Base-by-base conservation (phyloP, 1,140 invertebrate genomes). In the Drosophila seguyi region DNA sequence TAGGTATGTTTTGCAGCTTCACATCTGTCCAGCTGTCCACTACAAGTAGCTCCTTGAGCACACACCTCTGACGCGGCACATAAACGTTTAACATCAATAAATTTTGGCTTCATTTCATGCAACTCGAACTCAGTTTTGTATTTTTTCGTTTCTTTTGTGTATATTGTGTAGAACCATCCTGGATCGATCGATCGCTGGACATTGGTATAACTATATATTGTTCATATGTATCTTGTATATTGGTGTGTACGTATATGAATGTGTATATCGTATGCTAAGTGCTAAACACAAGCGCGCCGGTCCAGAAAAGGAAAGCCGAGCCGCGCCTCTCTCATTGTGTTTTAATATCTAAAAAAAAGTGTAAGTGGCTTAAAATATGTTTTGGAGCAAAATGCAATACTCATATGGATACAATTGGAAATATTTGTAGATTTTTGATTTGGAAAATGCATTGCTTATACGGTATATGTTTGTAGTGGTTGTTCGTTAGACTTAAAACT, bases 41-140 rank as follows among this genome's bases (percentile, higher is more conserved):
- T n/a, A n/a, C 11, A 36, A 34, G 39, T 41, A 39, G 53, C 56
- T 59, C 66, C 47, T 56, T 39, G 56, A 60, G 52, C 50, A 42
- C 66, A 56, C 62, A 16, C 38, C 38, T 36, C 34, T 67, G 31
- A 3, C 56, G 65, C 76, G 79, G 69, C 69, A 50, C 56, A 80
- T 56, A 66, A 80, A 79, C 69, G 62, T 71, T 57, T 48, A 87
- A 88, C 76, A 80, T 87, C 76, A 52, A 84, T 88, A 50, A 88
- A 88, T 84, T 87, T 87, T 87, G 84, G 84, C 85, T 88, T 88
- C 80, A 56, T 75, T 87, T 79, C 71, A 77, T 74, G 56, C 72
- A 80, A 72, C 61, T 73, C 73, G 55, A 45, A 72, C 79, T 75
- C 63, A 42, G 41, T 68, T 41, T 76, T 75, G 18, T 66, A 10